These are phyloP conservation scores for Ladona fulva DNA, from an alignment of 1,140 invertebrate genomes.

Conservation along the genomic window DNA sequence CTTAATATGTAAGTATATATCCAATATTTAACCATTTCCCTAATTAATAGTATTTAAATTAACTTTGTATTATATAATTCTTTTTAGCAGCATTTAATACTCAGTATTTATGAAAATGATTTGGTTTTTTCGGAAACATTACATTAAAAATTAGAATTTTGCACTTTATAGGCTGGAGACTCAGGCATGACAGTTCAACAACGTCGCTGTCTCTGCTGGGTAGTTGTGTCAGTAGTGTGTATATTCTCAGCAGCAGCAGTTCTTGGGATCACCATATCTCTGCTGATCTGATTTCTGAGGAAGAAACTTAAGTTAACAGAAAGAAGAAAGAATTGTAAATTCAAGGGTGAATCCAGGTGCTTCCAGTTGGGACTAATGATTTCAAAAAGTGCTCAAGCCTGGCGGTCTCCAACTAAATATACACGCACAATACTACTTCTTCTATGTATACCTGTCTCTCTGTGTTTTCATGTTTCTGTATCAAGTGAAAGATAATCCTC, in stretches of 20 bases:
- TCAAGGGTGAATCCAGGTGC: conserved; percentile 1
- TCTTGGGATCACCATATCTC: background rate
- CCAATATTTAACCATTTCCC: no score
- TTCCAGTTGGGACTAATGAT: background rate
- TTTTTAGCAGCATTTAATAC: no score
- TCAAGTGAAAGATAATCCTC: background rate
- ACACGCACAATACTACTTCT: conserved; percentile 5
- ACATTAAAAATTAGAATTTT: background rate
- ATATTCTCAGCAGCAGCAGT: background rate
- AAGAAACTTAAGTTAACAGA: background rate
- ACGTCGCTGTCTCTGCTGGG: background rate
- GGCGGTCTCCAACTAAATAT: background rate
- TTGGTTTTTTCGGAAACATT: no score
- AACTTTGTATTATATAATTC: no score
- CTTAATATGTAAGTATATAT: no score
- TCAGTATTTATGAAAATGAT: no score
- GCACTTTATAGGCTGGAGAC: background rate
- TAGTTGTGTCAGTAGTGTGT: background rate
- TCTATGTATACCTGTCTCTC: conserved; percentile 9
- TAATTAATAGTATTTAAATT: no score
- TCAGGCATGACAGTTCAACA: background rate
- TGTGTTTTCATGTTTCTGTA: conserved; percentile 7
- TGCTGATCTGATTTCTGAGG: background rate
- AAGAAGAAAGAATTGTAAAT: background rate
- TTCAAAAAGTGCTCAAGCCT: background rate